Base-by-base conservation (phyloP, 2,113 vertebrate species). In the Heteronetta atricapilla region DNA sequence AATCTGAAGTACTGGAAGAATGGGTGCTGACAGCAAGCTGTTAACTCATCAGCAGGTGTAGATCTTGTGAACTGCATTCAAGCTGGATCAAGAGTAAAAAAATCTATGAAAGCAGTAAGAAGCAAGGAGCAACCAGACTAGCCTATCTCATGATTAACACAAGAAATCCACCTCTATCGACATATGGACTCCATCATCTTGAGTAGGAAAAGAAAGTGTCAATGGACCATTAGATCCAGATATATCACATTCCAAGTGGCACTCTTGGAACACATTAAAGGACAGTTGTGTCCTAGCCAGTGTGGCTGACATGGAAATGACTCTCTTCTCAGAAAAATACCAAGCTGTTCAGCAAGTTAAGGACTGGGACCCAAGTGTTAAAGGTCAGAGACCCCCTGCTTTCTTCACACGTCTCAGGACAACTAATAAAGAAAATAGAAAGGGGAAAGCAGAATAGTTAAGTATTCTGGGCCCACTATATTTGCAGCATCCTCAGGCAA, bases 21-120 rank as follows among this genome's bases (percentile, higher is more conserved):
- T 4, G 42, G 50, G 38, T 81, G 82, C 74, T 93, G 88, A 83
- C 76, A 93, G 59, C 60, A 79, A 77, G 40, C 52, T 95, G 82
- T 87, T 69, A 88, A 81, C 64, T 88, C 88, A 74, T 68, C 79
- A 86, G 46, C 56, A 93, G 56, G 67, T 28, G 14, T 7, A 53
- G 50, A 68, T 70, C 42, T 83, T 83, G 50, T 34, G 0, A 0
- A 67, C 28, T 74, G 42, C 18, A 80, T 59, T 88, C 73, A 48
- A 86, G 83, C 25, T 46, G 11, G 0, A 29, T 38, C 79, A 55
- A 48, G 76, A 72, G 36, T 33, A 53, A 48, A 44, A 93, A 88
- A 84, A 9, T 26, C 21, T 53, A 53, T n/a, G 16, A 88, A 86
- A 83, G 59, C 46, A 87, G 31, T 44, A 75, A 89, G 76, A 80